phyloP scores from a whole-genome alignment of 2,888 invertebrate species.

The Drosophila flavopinicola region DNA sequence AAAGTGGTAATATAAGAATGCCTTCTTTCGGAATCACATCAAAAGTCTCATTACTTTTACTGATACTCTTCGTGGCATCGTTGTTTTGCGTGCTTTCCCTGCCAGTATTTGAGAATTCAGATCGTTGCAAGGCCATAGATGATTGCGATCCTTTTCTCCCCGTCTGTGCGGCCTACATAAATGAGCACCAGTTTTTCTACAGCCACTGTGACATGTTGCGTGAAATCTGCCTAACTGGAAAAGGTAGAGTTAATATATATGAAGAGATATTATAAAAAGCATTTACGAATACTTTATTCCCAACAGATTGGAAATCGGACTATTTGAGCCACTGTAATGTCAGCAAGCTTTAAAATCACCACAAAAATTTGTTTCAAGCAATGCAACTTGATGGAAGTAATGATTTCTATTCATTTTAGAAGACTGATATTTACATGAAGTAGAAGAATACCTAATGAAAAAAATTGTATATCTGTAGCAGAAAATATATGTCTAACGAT shows the following conservation, averaged over 20 bases:
- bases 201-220: conserved; percentile 81
- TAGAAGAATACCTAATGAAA: neutral
- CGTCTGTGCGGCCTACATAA: conserved; percentile 70
- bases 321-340: conserved; percentile 79
- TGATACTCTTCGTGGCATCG: conserved; percentile 45
- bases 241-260: conserved; percentile 46
- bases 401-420: conserved; percentile 10
- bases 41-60: conserved; percentile 38
- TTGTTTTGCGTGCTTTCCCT: conserved; percentile 49
- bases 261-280: no score
- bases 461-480: neutral
- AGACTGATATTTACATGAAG: conserved; percentile 37
- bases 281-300: conserved; percentile 1
- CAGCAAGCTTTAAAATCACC: conserved; percentile 36
- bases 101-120: conserved; percentile 42
- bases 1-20: conserved; percentile 19
- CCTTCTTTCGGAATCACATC: conserved; percentile 22
- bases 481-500: neutral
- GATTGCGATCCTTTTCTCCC: conserved; percentile 76
- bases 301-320: conserved; percentile 78
- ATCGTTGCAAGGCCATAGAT: conserved; percentile 50
- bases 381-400: neutral
- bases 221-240: conserved; percentile 79
- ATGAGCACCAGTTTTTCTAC: conserved; percentile 82
- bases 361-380: neutral